Evolutionary conservation across 2,888 invertebrate genomes (phyloP).

Genomic region (Platynereis dumerilii): DNA sequence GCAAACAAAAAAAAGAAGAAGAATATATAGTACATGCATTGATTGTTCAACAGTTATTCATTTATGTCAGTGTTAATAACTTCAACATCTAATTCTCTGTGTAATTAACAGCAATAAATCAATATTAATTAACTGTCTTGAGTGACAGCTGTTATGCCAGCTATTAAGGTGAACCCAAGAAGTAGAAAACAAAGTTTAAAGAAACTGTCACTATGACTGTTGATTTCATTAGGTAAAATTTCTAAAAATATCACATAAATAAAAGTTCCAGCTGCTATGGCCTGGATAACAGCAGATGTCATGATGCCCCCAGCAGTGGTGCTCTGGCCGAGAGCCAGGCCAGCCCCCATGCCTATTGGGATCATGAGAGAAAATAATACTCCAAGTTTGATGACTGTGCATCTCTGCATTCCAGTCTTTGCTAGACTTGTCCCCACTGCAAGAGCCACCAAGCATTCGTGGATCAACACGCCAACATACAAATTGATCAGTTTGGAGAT

Average conservation of each 20-base stretch:
- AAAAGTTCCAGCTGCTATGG: constrained; percentile 59
- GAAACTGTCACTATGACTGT: constrained; percentile 31
- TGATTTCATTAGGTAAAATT: constrained; percentile 48
- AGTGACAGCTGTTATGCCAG: constrained; percentile 6
- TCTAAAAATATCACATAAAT: constrained; percentile 59
- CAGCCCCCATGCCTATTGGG: constrained; percentile 55
- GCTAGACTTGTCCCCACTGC: constrained; percentile 58
- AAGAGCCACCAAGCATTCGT: constrained; percentile 55
- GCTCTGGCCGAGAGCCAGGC: constrained; percentile 44
- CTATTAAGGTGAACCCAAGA: constrained; percentile 42
- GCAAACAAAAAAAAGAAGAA: too few species aligned
- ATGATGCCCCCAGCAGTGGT: constrained; percentile 41
- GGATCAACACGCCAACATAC: constrained; percentile 56
- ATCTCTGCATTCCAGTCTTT: constrained; percentile 40
- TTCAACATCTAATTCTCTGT: too few species aligned
- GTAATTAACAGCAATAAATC: too few species aligned
- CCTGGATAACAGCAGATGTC: constrained; percentile 55
- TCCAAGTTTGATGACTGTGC: constrained; percentile 43
- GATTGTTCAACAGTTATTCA: too few species aligned
- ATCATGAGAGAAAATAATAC: constrained; percentile 52
- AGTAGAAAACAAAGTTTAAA: constrained; percentile 46
- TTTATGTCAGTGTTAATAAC: too few species aligned
- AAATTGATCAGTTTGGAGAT: constrained; percentile 44
- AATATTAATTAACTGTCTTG: not conserved
- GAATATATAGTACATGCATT: too few species aligned